Percentiles rank a stretch among this genome's conserved stretches.
Conservation (phyloP, 2,113 vertebrate genomes). For the Pterocles gutturalis region DNA sequence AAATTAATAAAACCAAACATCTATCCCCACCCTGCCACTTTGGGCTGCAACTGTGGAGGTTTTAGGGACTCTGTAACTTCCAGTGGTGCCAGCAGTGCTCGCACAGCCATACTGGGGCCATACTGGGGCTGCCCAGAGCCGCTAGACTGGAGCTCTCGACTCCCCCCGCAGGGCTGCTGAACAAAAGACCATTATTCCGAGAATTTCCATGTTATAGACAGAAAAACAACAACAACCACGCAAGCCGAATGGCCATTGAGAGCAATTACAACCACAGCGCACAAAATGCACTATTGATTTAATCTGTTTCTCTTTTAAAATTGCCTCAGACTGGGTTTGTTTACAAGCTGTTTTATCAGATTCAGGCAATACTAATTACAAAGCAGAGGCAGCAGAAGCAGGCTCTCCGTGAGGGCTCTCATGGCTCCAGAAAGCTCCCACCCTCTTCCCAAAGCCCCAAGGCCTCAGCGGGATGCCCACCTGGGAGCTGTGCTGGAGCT, state of each 20-base stretch:
- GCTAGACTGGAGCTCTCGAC: background rate
- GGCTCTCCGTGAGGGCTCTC: background rate
- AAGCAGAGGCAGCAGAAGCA: background rate
- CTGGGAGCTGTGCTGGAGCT: background rate
- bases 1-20: background rate
- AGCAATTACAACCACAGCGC: background rate
- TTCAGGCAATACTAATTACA: conserved; percentile 3
- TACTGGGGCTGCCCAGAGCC: background rate
- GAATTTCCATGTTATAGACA: background rate
- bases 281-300: background rate
- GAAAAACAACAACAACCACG: background rate
- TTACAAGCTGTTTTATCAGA: conserved; percentile 42
- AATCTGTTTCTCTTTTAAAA: conserved; percentile 28
- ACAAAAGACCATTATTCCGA: background rate
- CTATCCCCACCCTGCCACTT: background rate
- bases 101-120: background rate
- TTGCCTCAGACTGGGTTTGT: background rate
- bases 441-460: background rate
- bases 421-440: background rate
- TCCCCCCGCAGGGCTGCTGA: background rate
- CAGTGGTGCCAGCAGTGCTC: background rate
- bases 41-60: background rate
- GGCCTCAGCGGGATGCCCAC: background rate
- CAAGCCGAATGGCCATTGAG: background rate
- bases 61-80: background rate